Evolutionary conservation across 2,888 invertebrate genomes (phyloP).

Genomic region (Meteorus cinctellus): DNA sequence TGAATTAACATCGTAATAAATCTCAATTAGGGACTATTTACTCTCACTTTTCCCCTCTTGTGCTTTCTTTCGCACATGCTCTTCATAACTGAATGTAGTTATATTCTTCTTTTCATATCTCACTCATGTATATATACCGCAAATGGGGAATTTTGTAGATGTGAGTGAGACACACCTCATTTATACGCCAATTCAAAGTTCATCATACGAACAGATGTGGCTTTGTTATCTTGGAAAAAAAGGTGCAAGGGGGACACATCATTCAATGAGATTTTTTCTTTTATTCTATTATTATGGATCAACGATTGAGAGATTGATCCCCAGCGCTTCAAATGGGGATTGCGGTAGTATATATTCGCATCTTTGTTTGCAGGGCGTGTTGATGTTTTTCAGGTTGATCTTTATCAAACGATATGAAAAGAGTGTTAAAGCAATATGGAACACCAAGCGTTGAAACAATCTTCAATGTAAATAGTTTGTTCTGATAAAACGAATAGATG

Average conservation of each 20-base stretch:
- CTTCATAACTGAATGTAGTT: background rate
- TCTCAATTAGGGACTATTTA: conserved; percentile 17
- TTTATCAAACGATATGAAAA: no score
- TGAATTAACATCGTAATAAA: conserved; percentile 38
- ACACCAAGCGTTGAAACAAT: no score
- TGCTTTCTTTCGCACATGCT: background rate
- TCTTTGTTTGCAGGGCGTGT: no score
- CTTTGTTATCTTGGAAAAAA: conserved; percentile 30
- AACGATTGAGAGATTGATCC: background rate
- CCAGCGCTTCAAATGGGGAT: background rate
- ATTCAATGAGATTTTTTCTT: background rate
- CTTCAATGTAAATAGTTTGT: no score
- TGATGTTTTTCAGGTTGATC: no score
- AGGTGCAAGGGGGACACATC: background rate
- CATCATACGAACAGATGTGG: conserved; percentile 29
- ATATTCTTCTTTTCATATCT: background rate
- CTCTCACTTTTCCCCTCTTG: background rate
- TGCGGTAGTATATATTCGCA: background rate
- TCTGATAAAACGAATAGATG: no score
- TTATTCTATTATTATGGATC: background rate
- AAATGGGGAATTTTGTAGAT: background rate
- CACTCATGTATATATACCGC: background rate
- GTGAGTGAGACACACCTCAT: conserved; percentile 30
- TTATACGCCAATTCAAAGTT: conserved; percentile 28
- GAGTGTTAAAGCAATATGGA: no score